Base-by-base conservation (phyloP, 2,113 vertebrate genomes). In the Leptodactylus fuscus region DNA sequence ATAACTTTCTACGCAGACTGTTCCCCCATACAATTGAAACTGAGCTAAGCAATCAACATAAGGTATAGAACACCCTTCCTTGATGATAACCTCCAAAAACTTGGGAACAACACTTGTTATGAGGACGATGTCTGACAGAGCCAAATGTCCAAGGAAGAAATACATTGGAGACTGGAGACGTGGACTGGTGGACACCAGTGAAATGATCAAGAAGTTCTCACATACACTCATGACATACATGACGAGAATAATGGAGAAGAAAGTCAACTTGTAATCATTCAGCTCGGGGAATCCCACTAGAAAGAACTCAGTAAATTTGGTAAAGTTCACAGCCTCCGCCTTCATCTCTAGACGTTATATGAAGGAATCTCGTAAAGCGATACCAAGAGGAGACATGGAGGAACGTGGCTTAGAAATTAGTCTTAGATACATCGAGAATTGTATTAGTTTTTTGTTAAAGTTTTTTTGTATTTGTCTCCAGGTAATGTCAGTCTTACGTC, bases 111-210 rank as follows among this genome's bases (percentile, higher is more conserved):
- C 29, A 7, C 16, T 65, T 32, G 71, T 34, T 4, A 74, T 27
- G 9, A 84, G 82, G 41, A 84, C 22, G 1, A 84, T 84, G 58
- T 84, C 71, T 49, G 82, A 34, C 9, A 84, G 44, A 8, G 81
- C 24, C 15, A 83, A 38, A 16, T 74, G 81, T 38, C 49, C 24
- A 18, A 83, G 81, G 34, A 83, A 74, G 70, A 83, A 58, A 38
- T 74, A 83, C 81, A 71, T 84, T 11, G 81, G 65, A 2, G 44
- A 74, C 1, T 18, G 27, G 0, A 76, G 82, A 53, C 24, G 29
- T 34, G 27, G 53, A 20, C n/a, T 27, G 3, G 34, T 75, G 15
- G 36, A 22, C n/a, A 83, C 71, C 12, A 83, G 22, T 18, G 76
- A 6, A 62, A 83, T 75, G 20, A 83, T 74, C 7, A 62, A 48